Conservation (phyloP, 2,113 vertebrate species). For the Enhydra lutris region DNA sequence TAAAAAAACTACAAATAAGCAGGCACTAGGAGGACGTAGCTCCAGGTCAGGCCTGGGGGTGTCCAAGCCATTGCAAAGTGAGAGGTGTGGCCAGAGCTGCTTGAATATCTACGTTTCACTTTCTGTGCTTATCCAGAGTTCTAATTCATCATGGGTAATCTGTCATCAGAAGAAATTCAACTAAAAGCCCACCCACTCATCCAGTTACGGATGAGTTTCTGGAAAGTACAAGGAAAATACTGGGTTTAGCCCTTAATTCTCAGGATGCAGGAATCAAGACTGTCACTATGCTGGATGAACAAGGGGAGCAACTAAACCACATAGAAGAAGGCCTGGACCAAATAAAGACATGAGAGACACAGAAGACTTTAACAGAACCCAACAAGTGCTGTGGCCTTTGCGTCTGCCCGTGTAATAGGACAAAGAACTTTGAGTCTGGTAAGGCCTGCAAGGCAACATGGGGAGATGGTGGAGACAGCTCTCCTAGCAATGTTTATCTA, state of each 20-base stretch:
- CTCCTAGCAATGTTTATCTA: conserved; percentile 85
- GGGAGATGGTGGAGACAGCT: conserved; percentile 82
- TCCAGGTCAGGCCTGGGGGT: too few species aligned
- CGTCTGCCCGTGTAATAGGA: conserved; percentile 94
- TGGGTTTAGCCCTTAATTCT: conserved; percentile 92
- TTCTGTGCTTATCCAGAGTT: conserved; percentile 29
- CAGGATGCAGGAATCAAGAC: conserved; percentile 92
- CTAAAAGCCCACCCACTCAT: conserved; percentile 90
- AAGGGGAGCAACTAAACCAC: conserved; percentile 93
- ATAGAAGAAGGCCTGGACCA: conserved; percentile 96
- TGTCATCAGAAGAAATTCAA: conserved; percentile 91
- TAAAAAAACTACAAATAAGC: neutral
- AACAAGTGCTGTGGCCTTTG: conserved; percentile 97
- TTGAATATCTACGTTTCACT: conserved; percentile 30
- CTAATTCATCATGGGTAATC: conserved; percentile 89
- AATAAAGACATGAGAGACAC: conserved; percentile 97
- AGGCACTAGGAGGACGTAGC: too few species aligned
- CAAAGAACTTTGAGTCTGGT: conserved; percentile 90
- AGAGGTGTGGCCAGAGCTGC: too few species aligned
- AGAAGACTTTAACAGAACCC: conserved; percentile 96
- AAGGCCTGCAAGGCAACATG: conserved; percentile 91
- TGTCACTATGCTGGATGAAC: conserved; percentile 93
- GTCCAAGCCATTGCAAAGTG: too few species aligned
- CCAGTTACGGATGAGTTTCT: conserved; percentile 97
- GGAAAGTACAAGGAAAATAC: conserved; percentile 97